A percentile compares a stretch with the other conserved stretches of the same genome.
Conservation (phyloP, 2,888 invertebrate genomes). For the Hermaeophaga mercurialis region DNA sequence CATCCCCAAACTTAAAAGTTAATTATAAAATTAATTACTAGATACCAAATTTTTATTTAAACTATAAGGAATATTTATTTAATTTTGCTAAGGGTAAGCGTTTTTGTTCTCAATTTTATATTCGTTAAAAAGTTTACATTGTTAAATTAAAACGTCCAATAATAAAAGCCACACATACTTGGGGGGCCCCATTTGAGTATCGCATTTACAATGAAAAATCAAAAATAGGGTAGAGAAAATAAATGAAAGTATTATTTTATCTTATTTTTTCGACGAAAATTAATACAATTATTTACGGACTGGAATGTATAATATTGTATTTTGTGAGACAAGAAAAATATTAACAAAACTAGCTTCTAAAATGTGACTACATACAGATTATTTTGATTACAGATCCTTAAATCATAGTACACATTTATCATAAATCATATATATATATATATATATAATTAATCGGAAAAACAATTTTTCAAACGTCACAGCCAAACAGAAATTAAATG, state of each 20-base stretch:
- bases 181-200: too few species aligned
- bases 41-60: too few species aligned
- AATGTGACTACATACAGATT: slow-evolving; percentile 12
- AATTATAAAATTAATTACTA: too few species aligned
- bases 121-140: too few species aligned
- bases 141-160: too few species aligned
- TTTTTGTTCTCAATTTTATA: too few species aligned
- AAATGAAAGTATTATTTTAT: neutral
- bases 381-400: slow-evolving; percentile 11
- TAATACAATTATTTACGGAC: slow-evolving; percentile 29
- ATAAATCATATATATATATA: too few species aligned
- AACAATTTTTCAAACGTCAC: slow-evolving; percentile 44
- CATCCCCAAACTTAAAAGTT: too few species aligned
- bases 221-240: neutral
- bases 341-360: neutral
- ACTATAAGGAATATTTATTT: too few species aligned
- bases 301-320: slow-evolving; percentile 30
- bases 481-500: slow-evolving; percentile 50
- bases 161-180: too few species aligned
- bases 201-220: too few species aligned
- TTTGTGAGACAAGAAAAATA: slow-evolving; percentile 9
- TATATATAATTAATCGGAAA: slow-evolving; percentile 8
- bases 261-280: slow-evolving; percentile 25
- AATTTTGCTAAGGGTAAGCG: too few species aligned
- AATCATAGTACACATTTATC: neutral